A percentile compares a stretch with the other conserved stretches of the same genome.
These are phyloP conservation scores for Odontamblyopus lacepedii DNA, from an alignment of 2,797 vertebrate species.

Conservation along the genomic window DNA sequence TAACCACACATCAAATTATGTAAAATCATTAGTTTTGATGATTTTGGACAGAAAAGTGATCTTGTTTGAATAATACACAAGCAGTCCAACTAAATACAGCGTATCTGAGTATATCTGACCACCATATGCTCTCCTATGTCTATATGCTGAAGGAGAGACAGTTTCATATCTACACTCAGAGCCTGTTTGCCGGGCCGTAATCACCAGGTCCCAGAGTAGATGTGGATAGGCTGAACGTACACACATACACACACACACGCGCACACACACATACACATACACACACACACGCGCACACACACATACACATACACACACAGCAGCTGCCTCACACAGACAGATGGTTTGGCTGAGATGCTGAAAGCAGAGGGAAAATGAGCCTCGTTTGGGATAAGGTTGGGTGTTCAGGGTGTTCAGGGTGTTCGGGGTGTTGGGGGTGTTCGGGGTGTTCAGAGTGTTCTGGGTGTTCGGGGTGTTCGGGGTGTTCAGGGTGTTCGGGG, in stretches of 20 bases:
- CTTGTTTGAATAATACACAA: not conserved
- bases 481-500: too few relatives aligned
- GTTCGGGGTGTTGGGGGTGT: too few relatives aligned
- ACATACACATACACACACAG: constrained; percentile 22
- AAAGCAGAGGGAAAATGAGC: constrained; percentile 47
- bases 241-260: constrained; percentile 20
- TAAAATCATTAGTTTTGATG: not conserved
- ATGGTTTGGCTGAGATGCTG: constrained; percentile 52
- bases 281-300: too few relatives aligned
- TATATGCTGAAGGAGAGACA: not conserved
- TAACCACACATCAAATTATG: not conserved
- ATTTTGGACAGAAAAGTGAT: not conserved
- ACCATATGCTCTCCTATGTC: not conserved
- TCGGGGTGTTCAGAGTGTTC: too few relatives aligned
- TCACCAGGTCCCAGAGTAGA: constrained; percentile 54
- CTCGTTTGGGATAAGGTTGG: not conserved
- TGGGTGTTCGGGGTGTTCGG: too few relatives aligned
- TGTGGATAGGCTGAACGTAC: constrained; percentile 35
- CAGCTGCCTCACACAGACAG: constrained; percentile 63
- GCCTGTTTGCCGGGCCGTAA: constrained; percentile 31
- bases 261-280: too few relatives aligned
- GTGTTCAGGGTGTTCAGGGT: not conserved
- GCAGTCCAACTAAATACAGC: not conserved
- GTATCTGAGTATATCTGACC: not conserved
- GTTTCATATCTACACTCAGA: constrained; percentile 27